Base-by-base conservation (phyloP, 1,140 invertebrate genomes). In the Xylocopa sonorina region DNA sequence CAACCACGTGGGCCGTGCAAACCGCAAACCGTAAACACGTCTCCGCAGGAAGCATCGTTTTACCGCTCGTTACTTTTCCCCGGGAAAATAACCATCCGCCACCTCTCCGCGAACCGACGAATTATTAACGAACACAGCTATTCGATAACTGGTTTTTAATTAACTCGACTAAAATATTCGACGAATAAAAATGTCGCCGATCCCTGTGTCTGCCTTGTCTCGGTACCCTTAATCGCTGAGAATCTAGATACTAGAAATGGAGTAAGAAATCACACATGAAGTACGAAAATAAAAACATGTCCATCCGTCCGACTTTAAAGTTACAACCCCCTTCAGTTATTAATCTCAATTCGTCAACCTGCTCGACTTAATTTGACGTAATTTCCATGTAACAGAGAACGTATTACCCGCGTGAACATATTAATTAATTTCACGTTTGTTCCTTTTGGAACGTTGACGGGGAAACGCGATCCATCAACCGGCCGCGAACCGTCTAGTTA, bases 291-390 rank as follows among this genome's bases (percentile, higher is more conserved):
- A 4, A 9, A 38, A 38, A 46, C 51, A 24, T n/a, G n/a, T n/a
- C n/a, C n/a, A n/a, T n/a, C n/a, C n/a, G n/a, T n/a, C n/a, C n/a
- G n/a, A n/a, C n/a, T n/a, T n/a, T n/a, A n/a, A n/a, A n/a, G n/a
- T n/a, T n/a, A n/a, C n/a, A n/a, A 2, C 18, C n/a, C 9, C 1
- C 18, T 32, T 14, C 5, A 50, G 10, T 9, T 24, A 82, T 73
- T 67, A 51, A 63, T 82, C 68, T 82, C 66, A 82, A 82, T 82
- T 79, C 63, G 57, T 82, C 69, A 48, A 24, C 29, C 24, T 9
- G 46, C n/a, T 72, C 16, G 34, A 21, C 51, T 64, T 78, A 78
- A 72, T 69, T 38, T 58, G 38, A 38, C 62, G 16, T 18, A 48
- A 79, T 73, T 60, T 58, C 24, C 41, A 27, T 32, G 18, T 60